Conservation (phyloP, 2,888 invertebrate genomes). For the Latrodectus elegans region DNA sequence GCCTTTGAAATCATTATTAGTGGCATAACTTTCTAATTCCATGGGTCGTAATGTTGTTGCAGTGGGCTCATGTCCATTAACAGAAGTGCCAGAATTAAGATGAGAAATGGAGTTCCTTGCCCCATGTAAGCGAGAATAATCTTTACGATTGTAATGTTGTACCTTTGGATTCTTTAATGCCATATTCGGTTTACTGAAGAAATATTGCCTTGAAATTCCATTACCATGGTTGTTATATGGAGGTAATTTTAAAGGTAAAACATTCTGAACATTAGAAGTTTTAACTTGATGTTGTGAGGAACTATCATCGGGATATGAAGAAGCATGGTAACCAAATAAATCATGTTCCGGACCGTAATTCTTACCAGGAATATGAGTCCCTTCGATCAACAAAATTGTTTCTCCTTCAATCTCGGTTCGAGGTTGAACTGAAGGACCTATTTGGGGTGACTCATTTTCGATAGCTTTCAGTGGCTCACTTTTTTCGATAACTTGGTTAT, state of each 20-base stretch:
- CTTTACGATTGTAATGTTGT: too few species aligned
- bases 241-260: background rate
- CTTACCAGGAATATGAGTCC: slow-evolving; percentile 30
- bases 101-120: background rate
- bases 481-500: slow-evolving; percentile 19
- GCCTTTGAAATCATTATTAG: background rate
- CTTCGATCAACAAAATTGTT: slow-evolving; percentile 36
- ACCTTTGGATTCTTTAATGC: background rate
- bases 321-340: slow-evolving; percentile 30
- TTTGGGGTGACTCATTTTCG: too few species aligned
- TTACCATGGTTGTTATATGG: slow-evolving; percentile 34
- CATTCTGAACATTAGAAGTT: background rate
- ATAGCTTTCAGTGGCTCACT: background rate
- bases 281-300: background rate
- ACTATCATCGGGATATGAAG: slow-evolving; percentile 3
- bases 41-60: background rate
- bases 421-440: background rate
- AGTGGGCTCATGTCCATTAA: background rate
- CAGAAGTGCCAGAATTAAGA: background rate
- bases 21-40: background rate
- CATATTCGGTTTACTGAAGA: slow-evolving; percentile 3
- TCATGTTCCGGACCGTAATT: slow-evolving; percentile 55
- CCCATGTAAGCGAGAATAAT: too few species aligned
- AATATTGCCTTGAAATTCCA: slow-evolving; percentile 35
- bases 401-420: slow-evolving; percentile 13